A percentile compares a stretch with the other conserved stretches of the same genome.
Conservation (phyloP, 2,797 vertebrate genomes). For the Echiichthys vipera region DNA sequence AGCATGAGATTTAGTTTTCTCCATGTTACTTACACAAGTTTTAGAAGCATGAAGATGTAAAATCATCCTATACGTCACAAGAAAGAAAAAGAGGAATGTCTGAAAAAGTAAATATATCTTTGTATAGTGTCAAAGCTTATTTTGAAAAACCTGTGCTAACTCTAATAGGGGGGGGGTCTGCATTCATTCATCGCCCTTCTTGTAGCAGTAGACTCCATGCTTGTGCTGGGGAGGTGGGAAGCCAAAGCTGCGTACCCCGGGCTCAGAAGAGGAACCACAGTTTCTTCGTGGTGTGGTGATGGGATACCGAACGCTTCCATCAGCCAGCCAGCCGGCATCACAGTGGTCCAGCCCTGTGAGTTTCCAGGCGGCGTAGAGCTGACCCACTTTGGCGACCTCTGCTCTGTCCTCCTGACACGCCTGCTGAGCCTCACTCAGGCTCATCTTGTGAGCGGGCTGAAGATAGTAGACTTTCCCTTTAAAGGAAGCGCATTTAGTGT, state of each 20-base stretch:
- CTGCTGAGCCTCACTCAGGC: constrained; percentile 83
- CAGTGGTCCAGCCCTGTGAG: constrained; percentile 87
- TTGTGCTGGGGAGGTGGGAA: constrained; percentile 84
- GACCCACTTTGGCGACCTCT: constrained; percentile 88
- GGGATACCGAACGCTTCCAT: constrained; percentile 89
- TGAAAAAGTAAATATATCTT: neutral
- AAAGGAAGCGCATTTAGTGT: neutral
- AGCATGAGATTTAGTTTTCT: neutral
- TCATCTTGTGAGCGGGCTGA: constrained; percentile 78
- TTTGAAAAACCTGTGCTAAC: neutral
- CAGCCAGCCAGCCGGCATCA: constrained; percentile 89
- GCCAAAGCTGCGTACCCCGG: constrained; percentile 88
- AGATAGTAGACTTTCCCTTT: constrained; percentile 89
- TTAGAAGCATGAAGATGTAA: neutral
- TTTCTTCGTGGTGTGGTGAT: constrained; percentile 83
- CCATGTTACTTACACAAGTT: neutral
- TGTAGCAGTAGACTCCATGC: constrained; percentile 90
- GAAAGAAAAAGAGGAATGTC: neutral
- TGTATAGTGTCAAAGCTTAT: neutral
- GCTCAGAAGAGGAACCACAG: constrained; percentile 82
- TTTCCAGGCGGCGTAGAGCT: constrained; percentile 91
- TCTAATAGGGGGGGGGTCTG: neutral
- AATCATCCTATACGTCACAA: neutral
- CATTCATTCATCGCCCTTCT: constrained; percentile 22
- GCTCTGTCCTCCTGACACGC: constrained; percentile 82